Evolutionary conservation across 2,113 vertebrate species (phyloP), one percentile per base, ranked within the genome.

Genomic region (Rhombomys opimus): DNA sequence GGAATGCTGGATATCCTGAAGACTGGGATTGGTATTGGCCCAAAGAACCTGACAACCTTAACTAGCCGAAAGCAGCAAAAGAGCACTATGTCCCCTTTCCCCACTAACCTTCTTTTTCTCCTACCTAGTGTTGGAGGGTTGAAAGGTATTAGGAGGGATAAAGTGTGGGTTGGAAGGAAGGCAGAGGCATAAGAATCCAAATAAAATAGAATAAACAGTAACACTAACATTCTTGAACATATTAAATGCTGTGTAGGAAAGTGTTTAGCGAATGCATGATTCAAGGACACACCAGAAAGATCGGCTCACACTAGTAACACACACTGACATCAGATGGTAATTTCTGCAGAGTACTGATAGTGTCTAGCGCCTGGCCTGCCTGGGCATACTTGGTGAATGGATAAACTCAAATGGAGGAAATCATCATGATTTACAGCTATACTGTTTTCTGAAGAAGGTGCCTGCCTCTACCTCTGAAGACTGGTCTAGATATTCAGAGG

Each of bases 371-470:
- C 3, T 8, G 27, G n/a, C 22, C 57, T 18, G n/a, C 2, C 32
- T 54, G 4, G 4, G 23, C 13, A 4, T 2, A 22, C 57, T 46
- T 0, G 4, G 14, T 3, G 41, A 27, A n/a, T 0, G 2, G 9
- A 76, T 35, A n/a, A 18, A 12, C 63, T 14, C 7, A 30, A 87
- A 18, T 2, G 22, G 35, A 73, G 61, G 46, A 5, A 80, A 75
- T 14, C 50, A 23, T 0, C 80, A 87, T 81, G 57, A 9, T 14
- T 59, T 18, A 35, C 52, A 46, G 15, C 25, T n/a, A 2, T 5
- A 0, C 14, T 38, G n/a, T 72, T 10, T 61, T 52, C 81, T 12
- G 61, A 46, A 54, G 23, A 27, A 2, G 30, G 38, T 0, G 12
- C 35, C 46, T 61, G 35, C 6, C n/a, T 41, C 52, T 41, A 15